phyloP scores from a whole-genome alignment of 2,888 invertebrate species.

The Lordiphosa andalusiaca region DNA sequence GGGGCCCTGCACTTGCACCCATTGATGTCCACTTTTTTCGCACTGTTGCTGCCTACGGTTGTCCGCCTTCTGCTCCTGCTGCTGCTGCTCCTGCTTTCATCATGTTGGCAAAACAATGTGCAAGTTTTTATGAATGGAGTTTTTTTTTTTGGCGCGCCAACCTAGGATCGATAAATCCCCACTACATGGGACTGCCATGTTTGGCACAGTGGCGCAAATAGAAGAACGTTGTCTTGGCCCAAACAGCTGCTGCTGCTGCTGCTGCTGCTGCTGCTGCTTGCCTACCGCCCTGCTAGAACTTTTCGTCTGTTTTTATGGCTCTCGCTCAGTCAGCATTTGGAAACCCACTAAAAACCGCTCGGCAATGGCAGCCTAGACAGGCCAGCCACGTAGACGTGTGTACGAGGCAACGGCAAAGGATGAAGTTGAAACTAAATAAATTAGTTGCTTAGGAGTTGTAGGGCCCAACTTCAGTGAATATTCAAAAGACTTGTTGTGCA shows the following conservation, averaged over 20 bases:
- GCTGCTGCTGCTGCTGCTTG: conserved; percentile 13
- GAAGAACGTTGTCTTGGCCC: conserved; percentile 16
- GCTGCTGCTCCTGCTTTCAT: conserved; percentile 10
- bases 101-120: conserved; percentile 71
- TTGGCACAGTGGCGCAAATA: conserved; percentile 49
- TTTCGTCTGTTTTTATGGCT: conserved; percentile 44
- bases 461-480: conserved; percentile 6
- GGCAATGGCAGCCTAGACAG: conserved; percentile 26
- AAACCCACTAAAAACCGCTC: conserved; percentile 59
- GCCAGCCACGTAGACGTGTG: conserved; percentile 10
- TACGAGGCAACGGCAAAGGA: conserved; percentile 11
- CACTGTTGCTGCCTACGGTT: conserved; percentile 50
- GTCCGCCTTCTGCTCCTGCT: conserved; percentile 32
- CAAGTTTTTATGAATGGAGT: conserved; percentile 80
- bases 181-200: conserved; percentile 60
- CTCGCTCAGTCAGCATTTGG: conserved; percentile 53
- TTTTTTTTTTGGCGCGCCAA: conserved; percentile 70
- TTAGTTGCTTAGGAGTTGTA: conserved; percentile 18
- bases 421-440: conserved; percentile 34
- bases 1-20: conserved; percentile 63
- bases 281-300: conserved; percentile 33
- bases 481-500: neutral
- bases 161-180: conserved; percentile 80
- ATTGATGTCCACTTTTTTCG: conserved; percentile 50
- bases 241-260: conserved; percentile 10